Conservation (phyloP, 2,113 vertebrate species). For the Urocynchramus pylzowi region DNA sequence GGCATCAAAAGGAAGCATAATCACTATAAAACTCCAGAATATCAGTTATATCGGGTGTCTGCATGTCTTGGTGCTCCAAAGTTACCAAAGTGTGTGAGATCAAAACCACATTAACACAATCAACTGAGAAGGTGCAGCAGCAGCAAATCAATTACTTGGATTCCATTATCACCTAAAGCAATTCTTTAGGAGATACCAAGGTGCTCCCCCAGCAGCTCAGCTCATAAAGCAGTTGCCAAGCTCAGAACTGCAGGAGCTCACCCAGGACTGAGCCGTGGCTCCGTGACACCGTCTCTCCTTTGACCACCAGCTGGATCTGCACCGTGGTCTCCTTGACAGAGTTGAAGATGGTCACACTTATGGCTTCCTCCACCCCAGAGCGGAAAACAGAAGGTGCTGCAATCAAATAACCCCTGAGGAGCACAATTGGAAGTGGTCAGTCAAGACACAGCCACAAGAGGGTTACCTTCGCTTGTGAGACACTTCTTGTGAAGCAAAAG, state of each 20-base stretch:
- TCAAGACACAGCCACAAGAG: neutral
- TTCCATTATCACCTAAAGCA: neutral
- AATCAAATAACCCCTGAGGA: conserved; percentile 85
- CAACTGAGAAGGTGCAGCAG: neutral
- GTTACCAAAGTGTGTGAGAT: neutral
- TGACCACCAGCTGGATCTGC: conserved; percentile 85
- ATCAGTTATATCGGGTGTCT: neutral
- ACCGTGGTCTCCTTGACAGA: conserved; percentile 79
- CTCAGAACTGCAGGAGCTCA: conserved; percentile 38
- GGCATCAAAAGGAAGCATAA: neutral
- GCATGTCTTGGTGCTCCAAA: neutral
- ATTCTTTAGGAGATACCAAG: fast-evolving
- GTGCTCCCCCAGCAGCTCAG: neutral
- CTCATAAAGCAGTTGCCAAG: neutral
- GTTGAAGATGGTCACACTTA: conserved; percentile 91
- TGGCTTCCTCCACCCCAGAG: conserved; percentile 81
- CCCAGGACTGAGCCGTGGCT: conserved; percentile 80
- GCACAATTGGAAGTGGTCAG: neutral
- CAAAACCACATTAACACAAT: neutral
- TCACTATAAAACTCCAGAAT: neutral
- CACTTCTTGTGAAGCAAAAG: neutral
- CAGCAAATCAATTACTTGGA: neutral
- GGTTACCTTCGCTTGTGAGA: neutral
- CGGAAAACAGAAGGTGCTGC: conserved; percentile 87
- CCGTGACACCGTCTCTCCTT: conserved; percentile 81